Evolutionary conservation across 2,113 vertebrate species (phyloP).

Genomic region (Macaca mulatta): DNA sequence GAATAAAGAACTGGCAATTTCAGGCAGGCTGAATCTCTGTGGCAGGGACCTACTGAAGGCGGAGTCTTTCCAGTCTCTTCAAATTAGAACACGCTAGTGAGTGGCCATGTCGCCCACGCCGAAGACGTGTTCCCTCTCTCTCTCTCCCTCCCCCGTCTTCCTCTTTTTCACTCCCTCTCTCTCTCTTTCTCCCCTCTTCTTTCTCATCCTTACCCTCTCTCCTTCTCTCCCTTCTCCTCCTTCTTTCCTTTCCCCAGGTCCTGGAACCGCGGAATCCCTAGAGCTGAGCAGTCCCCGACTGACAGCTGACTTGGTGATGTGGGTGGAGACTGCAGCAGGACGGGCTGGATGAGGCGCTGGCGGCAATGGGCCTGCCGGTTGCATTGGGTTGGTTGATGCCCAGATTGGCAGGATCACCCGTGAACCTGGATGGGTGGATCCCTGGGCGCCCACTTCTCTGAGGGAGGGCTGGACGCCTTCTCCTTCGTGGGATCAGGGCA

Average conservation of each 20-base stretch:
- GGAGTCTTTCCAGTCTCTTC: neutral
- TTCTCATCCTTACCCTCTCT: neutral
- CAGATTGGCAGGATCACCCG: neutral
- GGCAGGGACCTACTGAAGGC: too few species aligned
- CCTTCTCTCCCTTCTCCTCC: neutral
- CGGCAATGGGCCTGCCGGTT: rapidly evolving
- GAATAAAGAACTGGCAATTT: neutral
- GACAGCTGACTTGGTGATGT: neutral
- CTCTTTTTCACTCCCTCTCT: neutral
- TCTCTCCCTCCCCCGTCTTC: neutral
- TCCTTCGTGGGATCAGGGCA: neutral
- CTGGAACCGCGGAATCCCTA: too few species aligned
- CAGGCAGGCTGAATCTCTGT: neutral
- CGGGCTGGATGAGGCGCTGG: rapidly evolving
- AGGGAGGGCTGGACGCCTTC: neutral
- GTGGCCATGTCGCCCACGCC: rapidly evolving
- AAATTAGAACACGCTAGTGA: rapidly evolving
- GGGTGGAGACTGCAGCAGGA: too few species aligned
- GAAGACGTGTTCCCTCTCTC: too few species aligned
- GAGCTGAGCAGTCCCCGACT: neutral
- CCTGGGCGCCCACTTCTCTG: rapidly evolving
- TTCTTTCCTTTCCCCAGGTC: neutral
- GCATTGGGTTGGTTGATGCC: rapidly evolving
- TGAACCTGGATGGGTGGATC: rapidly evolving
- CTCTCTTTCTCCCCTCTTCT: rapidly evolving